Base-by-base conservation (phyloP, 35 echinoderm and acorn worm genomes). In the Patiria miniata region DNA sequence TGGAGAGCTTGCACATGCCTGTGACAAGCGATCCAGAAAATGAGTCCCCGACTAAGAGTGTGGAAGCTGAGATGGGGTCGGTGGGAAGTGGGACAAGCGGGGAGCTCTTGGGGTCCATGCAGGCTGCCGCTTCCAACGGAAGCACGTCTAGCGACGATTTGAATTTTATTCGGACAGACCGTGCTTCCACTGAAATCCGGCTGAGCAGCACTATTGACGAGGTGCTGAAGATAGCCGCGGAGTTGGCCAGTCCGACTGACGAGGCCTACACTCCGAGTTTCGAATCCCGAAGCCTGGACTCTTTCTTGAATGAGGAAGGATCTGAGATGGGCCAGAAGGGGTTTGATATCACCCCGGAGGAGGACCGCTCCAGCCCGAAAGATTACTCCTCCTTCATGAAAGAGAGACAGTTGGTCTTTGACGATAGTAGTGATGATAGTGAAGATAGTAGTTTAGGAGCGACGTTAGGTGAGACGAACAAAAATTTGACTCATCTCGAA, bases 391-490 rank as follows among this genome's bases (percentile, higher is more conserved):
- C 85, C 8, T 97, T 97, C 73, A 88, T 80, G 47, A 69, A 95
- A 57, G 93, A 95, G 54, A 79, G 93, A 21, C 85, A 87, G 52
- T 86, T 97, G n/a, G 93, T 93, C 56, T 93, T 93, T 51, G 88
- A 68, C 5, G 90, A 86, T 55, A 85, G 81, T 69, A 84, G 82
- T 38, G 37, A 51, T 5, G 53, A 59, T 14, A 59, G 51, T 19
- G 82, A 58, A 36, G 82, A 84, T 22, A 91, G 93, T 69, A 93
- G 85, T n/a, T 42, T 97, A 22, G 91, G 87, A 19, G 85, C 85
- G 19, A 85, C 79, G 7, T 89, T 97, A 57, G 91, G 91, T 1
- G 54, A 93, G 50, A 78, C 81, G 15, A 97, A 93, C 40, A 42
- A 82, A 65, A 93, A 88, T 37, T 83, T 97, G 36, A 61, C 84